Conservation (phyloP, 2,113 vertebrate species). For the Oreotrochilus melanogaster region DNA sequence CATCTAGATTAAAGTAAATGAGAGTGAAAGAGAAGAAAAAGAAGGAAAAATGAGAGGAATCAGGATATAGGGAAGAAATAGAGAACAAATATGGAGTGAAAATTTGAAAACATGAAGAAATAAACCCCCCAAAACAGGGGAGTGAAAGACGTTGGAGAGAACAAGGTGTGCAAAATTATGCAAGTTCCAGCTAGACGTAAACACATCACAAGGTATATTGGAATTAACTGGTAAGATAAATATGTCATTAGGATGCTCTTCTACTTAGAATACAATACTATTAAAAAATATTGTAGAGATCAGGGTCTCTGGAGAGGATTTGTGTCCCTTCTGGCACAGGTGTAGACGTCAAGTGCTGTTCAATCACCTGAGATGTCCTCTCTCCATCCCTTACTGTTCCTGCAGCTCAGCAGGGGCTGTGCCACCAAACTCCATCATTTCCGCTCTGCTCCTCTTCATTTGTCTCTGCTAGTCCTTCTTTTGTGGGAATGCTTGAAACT, state of each 20-base stretch:
- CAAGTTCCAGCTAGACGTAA: neutral
- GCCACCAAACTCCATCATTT: neutral
- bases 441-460: neutral
- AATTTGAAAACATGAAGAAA: neutral
- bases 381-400: fast-evolving
- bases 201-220: neutral
- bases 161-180: neutral
- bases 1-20: neutral
- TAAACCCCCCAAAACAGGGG: fast-evolving
- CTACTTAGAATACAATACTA: neutral
- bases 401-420: neutral
- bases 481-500: neutral
- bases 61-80: neutral
- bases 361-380: neutral
- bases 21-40: neutral
- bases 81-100: neutral
- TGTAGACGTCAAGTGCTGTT: neutral
- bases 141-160: neutral
- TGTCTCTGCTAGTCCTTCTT: neutral
- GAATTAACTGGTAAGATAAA: neutral
- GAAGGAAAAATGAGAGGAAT: neutral
- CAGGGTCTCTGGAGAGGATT: neutral
- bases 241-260: neutral
- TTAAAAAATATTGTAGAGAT: neutral
- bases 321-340: neutral